Percentiles rank a stretch among this genome's conserved stretches.
Conservation (phyloP, 2,113 vertebrate species). For the Brachyhypopomus occidentalis region DNA sequence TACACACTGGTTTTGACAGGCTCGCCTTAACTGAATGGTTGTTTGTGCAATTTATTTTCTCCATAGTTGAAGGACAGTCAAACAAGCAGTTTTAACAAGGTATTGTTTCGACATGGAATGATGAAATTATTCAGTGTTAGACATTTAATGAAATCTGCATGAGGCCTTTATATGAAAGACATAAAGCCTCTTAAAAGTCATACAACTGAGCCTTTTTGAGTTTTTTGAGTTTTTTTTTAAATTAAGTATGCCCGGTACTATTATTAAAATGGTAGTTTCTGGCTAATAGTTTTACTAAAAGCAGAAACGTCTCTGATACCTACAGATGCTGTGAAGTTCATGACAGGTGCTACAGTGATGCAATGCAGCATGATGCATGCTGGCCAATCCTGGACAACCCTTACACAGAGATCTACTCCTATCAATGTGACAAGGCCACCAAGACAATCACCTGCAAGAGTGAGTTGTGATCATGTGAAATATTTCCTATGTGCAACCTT, state of each 20-base stretch:
- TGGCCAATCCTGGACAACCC: slow-evolving; percentile 70
- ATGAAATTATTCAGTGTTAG: no score
- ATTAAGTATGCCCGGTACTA: not conserved
- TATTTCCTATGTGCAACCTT: not conserved
- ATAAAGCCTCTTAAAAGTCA: no score
- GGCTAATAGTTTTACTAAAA: not conserved
- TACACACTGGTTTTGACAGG: not conserved
- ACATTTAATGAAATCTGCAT: no score
- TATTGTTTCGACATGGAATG: no score
- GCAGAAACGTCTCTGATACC: not conserved
- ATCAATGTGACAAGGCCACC: slow-evolving; percentile 60
- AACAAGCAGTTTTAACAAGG: no score
- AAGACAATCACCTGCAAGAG: slow-evolving; percentile 68
- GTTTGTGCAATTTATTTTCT: not conserved
- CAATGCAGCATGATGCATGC: slow-evolving; percentile 58
- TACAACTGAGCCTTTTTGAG: no score
- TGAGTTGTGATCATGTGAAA: slow-evolving; percentile 47
- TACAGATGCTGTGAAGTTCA: slow-evolving; percentile 81
- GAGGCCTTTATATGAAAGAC: no score
- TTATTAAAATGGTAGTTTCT: no score
- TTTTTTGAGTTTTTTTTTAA: no score
- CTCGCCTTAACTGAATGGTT: not conserved
- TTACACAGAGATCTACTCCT: slow-evolving; percentile 69
- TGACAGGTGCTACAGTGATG: slow-evolving; percentile 70
- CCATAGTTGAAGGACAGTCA: not conserved